Evolutionary conservation across 2,888 invertebrate genomes (phyloP).

Genomic region (Copidosoma aretas): DNA sequence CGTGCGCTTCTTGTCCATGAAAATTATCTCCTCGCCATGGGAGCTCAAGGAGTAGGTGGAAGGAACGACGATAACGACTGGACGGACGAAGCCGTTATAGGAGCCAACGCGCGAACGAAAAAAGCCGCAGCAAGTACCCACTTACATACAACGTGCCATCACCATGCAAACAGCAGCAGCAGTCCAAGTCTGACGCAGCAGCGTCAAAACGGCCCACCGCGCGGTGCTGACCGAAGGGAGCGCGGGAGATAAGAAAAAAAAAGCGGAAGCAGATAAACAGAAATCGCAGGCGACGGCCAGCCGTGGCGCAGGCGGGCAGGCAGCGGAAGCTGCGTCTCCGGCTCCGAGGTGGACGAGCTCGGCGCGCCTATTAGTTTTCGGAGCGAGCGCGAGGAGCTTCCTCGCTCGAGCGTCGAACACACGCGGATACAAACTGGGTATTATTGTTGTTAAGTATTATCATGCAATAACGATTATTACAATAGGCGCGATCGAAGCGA

Average conservation of each 20-base stretch:
- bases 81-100: no score
- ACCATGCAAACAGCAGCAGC: no score
- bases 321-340: slow-evolving; percentile 58
- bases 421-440: no score
- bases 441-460: no score
- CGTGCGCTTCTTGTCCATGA: no score
- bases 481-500: no score
- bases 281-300: slow-evolving; percentile 48
- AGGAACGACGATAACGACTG: not conserved
- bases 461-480: no score
- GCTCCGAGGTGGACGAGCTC: slow-evolving; percentile 45
- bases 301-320: slow-evolving; percentile 18
- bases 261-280: slow-evolving; percentile 58
- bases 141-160: no score
- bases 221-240: slow-evolving; percentile 46
- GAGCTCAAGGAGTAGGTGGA: not conserved
- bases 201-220: slow-evolving; percentile 52
- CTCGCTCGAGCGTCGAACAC: no score
- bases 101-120: not conserved
- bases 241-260: slow-evolving; percentile 3
- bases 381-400: not conserved
- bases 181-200: slow-evolving; percentile 34
- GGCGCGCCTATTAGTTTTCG: slow-evolving; percentile 8
- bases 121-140: no score
- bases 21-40: no score